Percentiles rank a stretch among this genome's conserved stretches.
phyloP scores from a whole-genome alignment of 2,797 vertebrate genomes.

The Sparidentex hasta region DNA sequence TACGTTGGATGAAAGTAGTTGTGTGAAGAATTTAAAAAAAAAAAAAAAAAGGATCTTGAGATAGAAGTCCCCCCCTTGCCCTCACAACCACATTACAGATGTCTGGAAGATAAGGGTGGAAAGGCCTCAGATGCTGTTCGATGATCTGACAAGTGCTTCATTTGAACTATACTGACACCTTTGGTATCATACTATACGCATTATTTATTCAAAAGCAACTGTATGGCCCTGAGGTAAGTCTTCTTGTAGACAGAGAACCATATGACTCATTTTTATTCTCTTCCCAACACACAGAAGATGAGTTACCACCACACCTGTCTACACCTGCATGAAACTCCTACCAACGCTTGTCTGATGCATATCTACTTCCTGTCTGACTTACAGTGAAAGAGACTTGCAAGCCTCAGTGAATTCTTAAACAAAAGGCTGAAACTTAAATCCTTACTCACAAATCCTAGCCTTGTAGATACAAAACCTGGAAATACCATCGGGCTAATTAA shows the following conservation, averaged over 20 bases:
- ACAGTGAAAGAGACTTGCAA: conserved; percentile 57
- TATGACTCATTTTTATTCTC: conserved; percentile 29
- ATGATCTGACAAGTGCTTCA: conserved; percentile 1
- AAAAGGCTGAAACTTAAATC: conserved; percentile 72
- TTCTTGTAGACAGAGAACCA: conserved; percentile 20
- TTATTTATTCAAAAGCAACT: conserved; percentile 20
- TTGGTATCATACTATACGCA: background rate
- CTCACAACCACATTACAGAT: background rate
- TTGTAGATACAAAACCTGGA: conserved; percentile 78
- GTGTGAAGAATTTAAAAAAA: conserved; percentile 16
- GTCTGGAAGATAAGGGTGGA: background rate
- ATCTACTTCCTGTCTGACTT: conserved; percentile 58
- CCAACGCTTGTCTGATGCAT: conserved; percentile 50
- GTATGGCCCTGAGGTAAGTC: background rate
- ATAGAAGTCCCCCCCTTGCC: no score
- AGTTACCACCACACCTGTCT: conserved; percentile 37
- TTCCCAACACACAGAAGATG: conserved; percentile 32
- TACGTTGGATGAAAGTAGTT: background rate
- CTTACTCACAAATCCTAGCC: conserved; percentile 74
- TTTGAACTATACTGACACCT: background rate
- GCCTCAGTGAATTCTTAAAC: conserved; percentile 67
- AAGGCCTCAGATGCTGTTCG: background rate
- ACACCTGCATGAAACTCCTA: conserved; percentile 52
- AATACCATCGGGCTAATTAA: conserved; percentile 80
- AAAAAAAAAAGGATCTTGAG: background rate